Evolutionary conservation across 2,797 vertebrate species (phyloP), one percentile per base, ranked within the genome.

Genomic region (Brotula barbata): DNA sequence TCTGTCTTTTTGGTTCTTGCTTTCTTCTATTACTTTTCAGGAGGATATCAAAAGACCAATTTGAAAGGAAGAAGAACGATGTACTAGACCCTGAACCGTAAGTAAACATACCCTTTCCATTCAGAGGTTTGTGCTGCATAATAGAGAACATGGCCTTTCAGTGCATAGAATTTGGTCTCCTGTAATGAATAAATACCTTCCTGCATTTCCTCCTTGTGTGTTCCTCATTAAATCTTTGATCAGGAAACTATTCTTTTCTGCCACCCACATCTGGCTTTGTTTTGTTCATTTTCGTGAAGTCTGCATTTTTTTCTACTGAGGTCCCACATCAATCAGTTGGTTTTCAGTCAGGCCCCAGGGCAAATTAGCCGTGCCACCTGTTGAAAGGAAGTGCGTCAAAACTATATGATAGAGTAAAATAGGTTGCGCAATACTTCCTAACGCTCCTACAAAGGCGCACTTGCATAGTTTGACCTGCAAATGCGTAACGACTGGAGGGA

Each of bases 61-160:
- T 99, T 89, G 97, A 99, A 87, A 95, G 96, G 80, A 99, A 96
- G 92, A 99, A 99, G 86, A 99, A 99, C 1, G 97, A 99, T 51
- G 94, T 95, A 4, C 92, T 99, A 55, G 97, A 99, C 81, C 93
- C 95, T 10, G 97, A 99, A 88, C 97, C 97, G 97, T 99, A 89
- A 96, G 97, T 97, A 37, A 9, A 68, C 12, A 20, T 2, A 45
- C 12, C 7, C 13, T 16, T 22, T 17, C 46, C 36, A 61, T 5
- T 31, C 10, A 53, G 34, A 19, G 5, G 10, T 23, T 7, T 3
- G 31, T 6, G 4, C 37, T 33, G 34, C 13, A n/a, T 4, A 12
- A 36, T 10, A 47, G 12, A 14, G 12, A 21, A 49, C 33, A 19
- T 7, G 11, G 10, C 33, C 47, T 34, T 19, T 34, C 9, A 49